Conservation (phyloP, 2,797 vertebrate genomes). For the Coccyzus lansbergi region DNA sequence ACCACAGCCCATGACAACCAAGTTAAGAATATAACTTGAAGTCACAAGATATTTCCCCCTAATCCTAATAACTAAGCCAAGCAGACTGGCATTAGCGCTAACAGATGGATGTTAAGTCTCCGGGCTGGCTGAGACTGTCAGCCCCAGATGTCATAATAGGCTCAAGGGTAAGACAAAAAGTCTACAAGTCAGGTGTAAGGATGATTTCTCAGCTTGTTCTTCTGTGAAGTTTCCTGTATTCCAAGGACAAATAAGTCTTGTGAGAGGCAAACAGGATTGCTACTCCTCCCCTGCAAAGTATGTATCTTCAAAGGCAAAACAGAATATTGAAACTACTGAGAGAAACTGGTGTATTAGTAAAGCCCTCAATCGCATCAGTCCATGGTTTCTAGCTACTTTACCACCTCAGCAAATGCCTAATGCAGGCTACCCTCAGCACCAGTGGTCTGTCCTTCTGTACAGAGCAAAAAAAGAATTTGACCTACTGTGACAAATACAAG, state of each 20-base stretch:
- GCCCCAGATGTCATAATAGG: constrained; percentile 38
- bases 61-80: constrained; percentile 48
- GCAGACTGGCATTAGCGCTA: not conserved
- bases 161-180: constrained; percentile 17
- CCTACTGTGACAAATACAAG: not conserved
- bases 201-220: not conserved
- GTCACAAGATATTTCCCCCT: constrained; percentile 39
- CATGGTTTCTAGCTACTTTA: not conserved
- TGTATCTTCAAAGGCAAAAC: not conserved
- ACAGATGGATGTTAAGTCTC: constrained; percentile 60
- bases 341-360: not conserved
- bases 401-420: not conserved
- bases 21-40: constrained; percentile 19
- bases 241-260: not conserved
- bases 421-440: not conserved
- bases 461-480: not conserved
- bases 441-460: not conserved
- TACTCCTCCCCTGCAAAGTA: not conserved
- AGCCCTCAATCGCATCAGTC: not conserved
- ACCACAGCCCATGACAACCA: not conserved
- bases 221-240: not conserved
- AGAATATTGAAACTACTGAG: not conserved
- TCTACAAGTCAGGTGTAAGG: not conserved
- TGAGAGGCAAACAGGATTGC: not conserved
- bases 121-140: not conserved